Evolutionary conservation across 2,113 vertebrate genomes (phyloP).

Genomic region (Turdus rufiventris): DNA sequence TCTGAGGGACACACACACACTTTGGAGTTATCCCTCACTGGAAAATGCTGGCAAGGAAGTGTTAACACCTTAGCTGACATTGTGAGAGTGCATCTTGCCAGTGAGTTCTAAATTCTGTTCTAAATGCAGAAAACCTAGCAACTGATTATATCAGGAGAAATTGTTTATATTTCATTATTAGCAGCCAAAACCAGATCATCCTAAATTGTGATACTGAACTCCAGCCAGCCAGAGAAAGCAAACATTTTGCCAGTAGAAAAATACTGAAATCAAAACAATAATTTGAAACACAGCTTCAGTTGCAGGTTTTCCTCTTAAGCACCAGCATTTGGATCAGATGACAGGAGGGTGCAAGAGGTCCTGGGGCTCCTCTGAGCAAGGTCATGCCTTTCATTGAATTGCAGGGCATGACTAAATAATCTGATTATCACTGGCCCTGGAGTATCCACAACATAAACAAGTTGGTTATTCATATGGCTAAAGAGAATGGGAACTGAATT

Average conservation of each 20-base stretch:
- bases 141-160: conserved; percentile 29
- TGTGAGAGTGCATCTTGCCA: conserved; percentile 1
- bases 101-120: not conserved
- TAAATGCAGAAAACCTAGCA: conserved; percentile 22
- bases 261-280: not conserved
- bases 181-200: not conserved
- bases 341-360: not conserved
- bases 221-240: not conserved
- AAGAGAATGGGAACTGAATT: not conserved
- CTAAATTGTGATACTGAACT: not conserved
- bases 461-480: not conserved
- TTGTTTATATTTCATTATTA: conserved; percentile 34
- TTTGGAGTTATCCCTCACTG: not conserved
- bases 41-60: not conserved
- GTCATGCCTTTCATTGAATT: not conserved
- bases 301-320: not conserved
- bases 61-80: conserved; percentile 21
- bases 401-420: not conserved
- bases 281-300: not conserved
- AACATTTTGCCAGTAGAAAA: conserved; percentile 28
- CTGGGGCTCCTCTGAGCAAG: not conserved
- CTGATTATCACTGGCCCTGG: not conserved
- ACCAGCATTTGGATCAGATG: not conserved
- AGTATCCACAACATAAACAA: not conserved
- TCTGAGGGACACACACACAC: not conserved